phyloP scores from a whole-genome alignment of 2,113 vertebrate species.

The Bagarius yarrelli region DNA sequence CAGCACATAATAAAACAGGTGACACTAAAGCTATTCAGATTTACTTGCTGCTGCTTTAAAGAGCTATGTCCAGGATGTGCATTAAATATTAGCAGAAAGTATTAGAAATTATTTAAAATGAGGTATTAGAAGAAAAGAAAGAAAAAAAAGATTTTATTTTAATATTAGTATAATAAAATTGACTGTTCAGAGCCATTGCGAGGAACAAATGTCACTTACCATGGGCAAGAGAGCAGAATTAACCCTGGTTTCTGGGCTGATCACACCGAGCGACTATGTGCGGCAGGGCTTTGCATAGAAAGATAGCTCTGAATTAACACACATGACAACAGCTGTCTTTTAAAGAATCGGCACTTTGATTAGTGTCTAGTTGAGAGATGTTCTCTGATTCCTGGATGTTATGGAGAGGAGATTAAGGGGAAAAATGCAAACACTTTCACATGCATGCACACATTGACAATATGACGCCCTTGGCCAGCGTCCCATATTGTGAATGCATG shows the following conservation, averaged over 20 bases:
- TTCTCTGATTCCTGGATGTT: conserved; percentile 74
- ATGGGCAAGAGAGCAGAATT: conserved; percentile 52
- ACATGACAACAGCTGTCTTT: conserved; percentile 80
- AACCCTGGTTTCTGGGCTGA: conserved; percentile 58
- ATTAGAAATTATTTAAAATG: too few species aligned
- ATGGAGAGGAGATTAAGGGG: conserved; percentile 69
- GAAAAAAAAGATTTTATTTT: neutral
- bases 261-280: conserved; percentile 65
- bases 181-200: conserved; percentile 16
- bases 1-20: neutral
- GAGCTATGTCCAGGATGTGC: neutral
- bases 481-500: conserved; percentile 58
- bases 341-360: conserved; percentile 81
- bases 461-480: conserved; percentile 67
- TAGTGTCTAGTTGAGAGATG: conserved; percentile 69
- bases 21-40: neutral
- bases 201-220: conserved; percentile 66
- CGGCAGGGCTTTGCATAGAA: conserved; percentile 58
- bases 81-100: too few species aligned
- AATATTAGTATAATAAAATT: neutral
- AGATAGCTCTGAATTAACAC: conserved; percentile 73
- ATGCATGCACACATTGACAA: conserved; percentile 53
- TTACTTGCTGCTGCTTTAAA: neutral
- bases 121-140: neutral
- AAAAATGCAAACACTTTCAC: conserved; percentile 54